Conservation (phyloP, 2,888 invertebrate species). For the Eupsilia transversa region DNA sequence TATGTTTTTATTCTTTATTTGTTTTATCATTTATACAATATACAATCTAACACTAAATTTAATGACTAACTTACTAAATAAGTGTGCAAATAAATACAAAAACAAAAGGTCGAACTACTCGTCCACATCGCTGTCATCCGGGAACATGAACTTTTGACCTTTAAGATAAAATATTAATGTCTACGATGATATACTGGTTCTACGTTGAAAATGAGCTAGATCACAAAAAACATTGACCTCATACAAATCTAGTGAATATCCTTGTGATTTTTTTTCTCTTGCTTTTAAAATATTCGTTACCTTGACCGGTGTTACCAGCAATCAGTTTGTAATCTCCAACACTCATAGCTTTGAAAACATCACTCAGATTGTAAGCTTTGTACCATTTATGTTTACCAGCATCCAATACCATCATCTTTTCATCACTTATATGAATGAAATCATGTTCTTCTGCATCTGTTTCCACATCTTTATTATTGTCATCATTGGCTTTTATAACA, state of each 20-base stretch:
- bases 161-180: neutral
- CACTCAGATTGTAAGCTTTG: conserved; percentile 84
- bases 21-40: too few relatives aligned
- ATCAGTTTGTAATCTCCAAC: conserved; percentile 88
- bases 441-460: conserved; percentile 71
- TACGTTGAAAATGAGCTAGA: neutral
- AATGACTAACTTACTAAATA: too few relatives aligned
- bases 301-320: conserved; percentile 93
- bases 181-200: neutral
- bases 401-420: conserved; percentile 88
- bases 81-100: too few relatives aligned
- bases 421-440: conserved; percentile 62
- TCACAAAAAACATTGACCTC: neutral
- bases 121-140: too few relatives aligned
- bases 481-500: conserved; percentile 22
- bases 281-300: conserved; percentile 77
- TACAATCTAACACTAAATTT: too few relatives aligned
- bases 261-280: conserved; percentile 6
- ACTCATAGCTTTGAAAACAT: conserved; percentile 85
- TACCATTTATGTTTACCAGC: conserved; percentile 85
- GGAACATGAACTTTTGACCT: neutral
- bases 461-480: conserved; percentile 73
- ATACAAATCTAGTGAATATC: neutral
- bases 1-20: too few relatives aligned
- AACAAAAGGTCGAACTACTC: too few relatives aligned